These are phyloP conservation scores for Phoxinus dragarum DNA, from an alignment of 2,797 vertebrate genomes.

Conservation along the genomic window DNA sequence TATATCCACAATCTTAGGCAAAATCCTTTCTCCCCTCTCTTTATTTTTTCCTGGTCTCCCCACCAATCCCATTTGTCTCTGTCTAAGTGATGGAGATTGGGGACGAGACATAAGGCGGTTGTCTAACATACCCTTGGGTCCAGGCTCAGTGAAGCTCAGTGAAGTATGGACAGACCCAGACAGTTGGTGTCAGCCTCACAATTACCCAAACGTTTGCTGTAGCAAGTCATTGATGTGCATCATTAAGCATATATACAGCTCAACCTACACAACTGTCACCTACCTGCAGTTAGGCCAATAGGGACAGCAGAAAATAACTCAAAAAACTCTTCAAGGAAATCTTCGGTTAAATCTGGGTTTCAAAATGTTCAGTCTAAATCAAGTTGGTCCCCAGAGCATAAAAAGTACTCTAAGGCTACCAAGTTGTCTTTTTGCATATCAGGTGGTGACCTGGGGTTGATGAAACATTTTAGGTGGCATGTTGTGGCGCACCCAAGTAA, in stretches of 20 bases:
- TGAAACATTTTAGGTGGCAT: constrained; percentile 48
- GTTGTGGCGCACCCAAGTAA: constrained; percentile 36
- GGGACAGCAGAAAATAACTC: constrained; percentile 21
- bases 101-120: constrained; percentile 14
- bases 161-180: constrained; percentile 45
- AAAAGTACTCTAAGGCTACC: constrained; percentile 9
- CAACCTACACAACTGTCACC: constrained; percentile 42
- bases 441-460: constrained; percentile 48
- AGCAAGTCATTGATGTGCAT: constrained; percentile 22
- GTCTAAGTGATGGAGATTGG: constrained; percentile 22
- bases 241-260: constrained; percentile 47
- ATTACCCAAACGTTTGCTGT: constrained; percentile 38
- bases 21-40: neutral
- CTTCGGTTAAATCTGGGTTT: neutral
- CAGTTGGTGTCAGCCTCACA: constrained; percentile 45
- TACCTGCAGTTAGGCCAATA: constrained; percentile 8
- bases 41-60: constrained; percentile 4
- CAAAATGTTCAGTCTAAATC: constrained; percentile 18
- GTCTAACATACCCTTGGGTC: constrained; percentile 19
- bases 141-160: constrained; percentile 37
- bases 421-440: constrained; percentile 15
- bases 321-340: constrained; percentile 28
- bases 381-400: constrained; percentile 14
- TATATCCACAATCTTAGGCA: neutral
- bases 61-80: constrained; percentile 23